Evolutionary conservation across 2,888 invertebrate species (phyloP).

Genomic region (Nineta flava): DNA sequence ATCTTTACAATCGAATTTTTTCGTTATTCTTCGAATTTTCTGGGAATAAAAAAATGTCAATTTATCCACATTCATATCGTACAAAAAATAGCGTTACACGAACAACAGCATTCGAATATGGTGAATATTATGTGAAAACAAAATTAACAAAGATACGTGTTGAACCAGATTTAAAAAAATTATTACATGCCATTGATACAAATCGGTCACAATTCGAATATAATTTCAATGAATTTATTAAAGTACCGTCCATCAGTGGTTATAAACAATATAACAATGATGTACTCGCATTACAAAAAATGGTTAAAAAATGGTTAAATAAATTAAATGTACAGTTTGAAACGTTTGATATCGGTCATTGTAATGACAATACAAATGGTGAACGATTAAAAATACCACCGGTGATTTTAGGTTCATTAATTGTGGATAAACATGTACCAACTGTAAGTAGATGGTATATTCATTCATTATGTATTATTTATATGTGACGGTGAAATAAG

Average conservation of each 20-base stretch:
- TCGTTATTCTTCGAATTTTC: no score
- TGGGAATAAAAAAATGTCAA: slow-evolving; percentile 20
- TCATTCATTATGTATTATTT: no score
- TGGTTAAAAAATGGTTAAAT: slow-evolving; percentile 25
- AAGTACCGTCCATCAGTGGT: slow-evolving; percentile 25
- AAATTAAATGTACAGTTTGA: slow-evolving; percentile 26
- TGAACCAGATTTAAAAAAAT: slow-evolving; percentile 22
- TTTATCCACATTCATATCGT: slow-evolving; percentile 23
- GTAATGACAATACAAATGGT: slow-evolving; percentile 19
- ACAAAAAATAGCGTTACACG: slow-evolving; percentile 27
- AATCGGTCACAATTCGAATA: slow-evolving; percentile 19
- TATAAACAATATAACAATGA: slow-evolving; percentile 20
- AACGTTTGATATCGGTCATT: slow-evolving; percentile 24
- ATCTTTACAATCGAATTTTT: no score
- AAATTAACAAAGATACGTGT: slow-evolving; percentile 21
- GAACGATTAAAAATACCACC: slow-evolving; percentile 24
- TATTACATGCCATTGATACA: slow-evolving; percentile 27
- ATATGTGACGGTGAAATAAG: no score
- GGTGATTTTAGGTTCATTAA: slow-evolving; percentile 24
- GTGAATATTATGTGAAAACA: slow-evolving; percentile 21
- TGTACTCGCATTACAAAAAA: slow-evolving; percentile 22
- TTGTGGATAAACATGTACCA: slow-evolving; percentile 22
- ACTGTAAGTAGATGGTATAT: slow-evolving; percentile 22
- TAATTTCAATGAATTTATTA: slow-evolving; percentile 22
- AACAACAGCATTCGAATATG: slow-evolving; percentile 24